Base-by-base conservation (phyloP, 2,113 vertebrate species). In the Myotis brandtii region DNA sequence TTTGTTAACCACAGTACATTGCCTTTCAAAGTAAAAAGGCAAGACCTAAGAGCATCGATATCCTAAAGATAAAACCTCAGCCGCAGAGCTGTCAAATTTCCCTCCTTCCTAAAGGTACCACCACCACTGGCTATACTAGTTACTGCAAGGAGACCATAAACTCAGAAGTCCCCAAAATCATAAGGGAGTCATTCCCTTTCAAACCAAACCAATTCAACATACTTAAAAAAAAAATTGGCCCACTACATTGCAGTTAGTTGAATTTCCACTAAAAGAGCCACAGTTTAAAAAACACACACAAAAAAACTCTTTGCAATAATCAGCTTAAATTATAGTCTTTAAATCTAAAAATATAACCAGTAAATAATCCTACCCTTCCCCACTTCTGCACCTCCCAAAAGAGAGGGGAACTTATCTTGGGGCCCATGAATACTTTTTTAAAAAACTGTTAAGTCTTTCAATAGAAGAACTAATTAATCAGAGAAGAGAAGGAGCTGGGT, bases 281-380 rank as follows among this genome's bases (percentile, higher is more conserved):
- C 2, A 43, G 30, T 70, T 96, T 73, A 83, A 93, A n/a, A 76
- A 43, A 13, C 21, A 56, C 5, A 43, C 40, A 17, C 6, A 67
- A 69, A 5, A 72, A 86, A 95, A 86, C 23, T 30, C 59, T 95
- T 52, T 85, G 21, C 6, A 86, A 86, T 90, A 92, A 73, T 43
- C 32, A 92, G 13, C 32, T 84, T 89, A 87, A 87, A 80, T 70
- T 92, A 70, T 37, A 70, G 34, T 92, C 4, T 80, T 85, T 83
- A 85, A 69, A 85, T 52, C 59, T 94, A 80, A 83, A 95, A 88
- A 89, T 87, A 64, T 37, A 72, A 92, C 30, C 32, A 76, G 66
- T 40, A 96, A 93, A 89, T 43, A 12, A 6, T 76, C 32, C 9
- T 5, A 30, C 6, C 77, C 46, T 83, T 90, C 34, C 25, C 54